Base-by-base conservation (phyloP, 1,140 invertebrate species). In the Kradibia gibbosae region DNA sequence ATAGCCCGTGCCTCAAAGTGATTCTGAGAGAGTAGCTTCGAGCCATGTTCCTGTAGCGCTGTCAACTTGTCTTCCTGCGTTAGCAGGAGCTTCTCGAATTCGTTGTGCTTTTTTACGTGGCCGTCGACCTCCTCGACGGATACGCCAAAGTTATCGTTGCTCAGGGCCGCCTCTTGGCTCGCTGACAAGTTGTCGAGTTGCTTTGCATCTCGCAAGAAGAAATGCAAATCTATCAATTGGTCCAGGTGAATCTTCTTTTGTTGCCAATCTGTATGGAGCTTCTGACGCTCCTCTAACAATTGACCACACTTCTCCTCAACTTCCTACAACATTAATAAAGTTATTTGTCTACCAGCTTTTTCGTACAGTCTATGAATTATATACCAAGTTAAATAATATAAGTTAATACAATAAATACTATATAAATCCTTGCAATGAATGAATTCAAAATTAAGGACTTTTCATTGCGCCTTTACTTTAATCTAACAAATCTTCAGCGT, bases 1-100 rank as follows among this genome's bases (percentile, higher is more conserved):
- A 99, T 99, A 39, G 95, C 94, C 28, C 95, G 93, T 81, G 96
- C 96, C 88, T 99, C 97, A 89, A 99, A 99, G 91, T 99, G 99
- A 88, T 97, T 96, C 88, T 98, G 97, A 70, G 95, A 93, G 11
- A 99, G 91, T 75, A 99, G 93, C 88, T 98, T 97, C 34, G 94
- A 94, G 0, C 97, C 97, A 86, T 99, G 97, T 55, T 96, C 95
- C 87, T 97, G 94, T 28, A 99, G 90, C 0, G 95, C 93, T 0
- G 93, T 92, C 7, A 99, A 92, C 91, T 98, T 98, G 88, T 98
- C 97, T 83, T 98, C 97, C 91, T 97, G 95, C 0, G 95, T 95
- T 7, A 94, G 93, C 0, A 98, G 92, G 1, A 98, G 87, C 84
- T 97, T 97, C 88, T 98, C 96, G 87, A 98, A 98, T 10, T 96